phyloP scores from a whole-genome alignment of 2,888 invertebrate species.

The Autographa gamma region DNA sequence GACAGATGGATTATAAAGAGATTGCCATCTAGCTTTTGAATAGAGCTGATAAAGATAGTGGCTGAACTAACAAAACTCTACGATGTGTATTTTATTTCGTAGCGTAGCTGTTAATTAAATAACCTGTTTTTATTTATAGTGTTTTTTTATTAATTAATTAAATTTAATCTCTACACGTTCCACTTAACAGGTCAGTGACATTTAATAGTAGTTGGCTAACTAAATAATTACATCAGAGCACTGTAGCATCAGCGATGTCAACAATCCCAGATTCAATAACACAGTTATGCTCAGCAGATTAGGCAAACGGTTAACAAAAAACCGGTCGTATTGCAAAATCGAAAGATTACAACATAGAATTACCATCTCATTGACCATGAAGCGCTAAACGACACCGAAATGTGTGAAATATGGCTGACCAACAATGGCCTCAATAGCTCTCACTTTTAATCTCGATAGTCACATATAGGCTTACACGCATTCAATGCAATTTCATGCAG shows the following conservation, averaged over 20 bases:
- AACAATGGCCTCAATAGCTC: slow-evolving; percentile 70
- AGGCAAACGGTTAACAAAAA: slow-evolving; percentile 61
- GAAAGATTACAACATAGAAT: slow-evolving; percentile 70
- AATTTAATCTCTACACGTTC: slow-evolving; percentile 9
- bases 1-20: neutral
- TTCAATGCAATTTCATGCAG: slow-evolving; percentile 45
- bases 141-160: neutral
- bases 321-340: slow-evolving; percentile 70
- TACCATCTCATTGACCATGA: slow-evolving; percentile 78
- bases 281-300: slow-evolving; percentile 44
- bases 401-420: slow-evolving; percentile 64
- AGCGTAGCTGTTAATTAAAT: neutral
- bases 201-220: slow-evolving; percentile 20
- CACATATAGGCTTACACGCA: slow-evolving; percentile 52
- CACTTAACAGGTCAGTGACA: slow-evolving; percentile 42
- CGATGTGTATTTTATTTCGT: neutral
- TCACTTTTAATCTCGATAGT: slow-evolving; percentile 72
- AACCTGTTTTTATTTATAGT: neutral
- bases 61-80: neutral
- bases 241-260: slow-evolving; percentile 36
- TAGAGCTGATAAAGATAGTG: neutral
- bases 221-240: slow-evolving; percentile 40
- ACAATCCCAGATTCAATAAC: slow-evolving; percentile 37
- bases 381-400: slow-evolving; percentile 62
- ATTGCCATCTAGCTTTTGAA: neutral